These are phyloP conservation scores for Cydia splendana DNA, from an alignment of 1,140 invertebrate species.

Conservation along the genomic window DNA sequence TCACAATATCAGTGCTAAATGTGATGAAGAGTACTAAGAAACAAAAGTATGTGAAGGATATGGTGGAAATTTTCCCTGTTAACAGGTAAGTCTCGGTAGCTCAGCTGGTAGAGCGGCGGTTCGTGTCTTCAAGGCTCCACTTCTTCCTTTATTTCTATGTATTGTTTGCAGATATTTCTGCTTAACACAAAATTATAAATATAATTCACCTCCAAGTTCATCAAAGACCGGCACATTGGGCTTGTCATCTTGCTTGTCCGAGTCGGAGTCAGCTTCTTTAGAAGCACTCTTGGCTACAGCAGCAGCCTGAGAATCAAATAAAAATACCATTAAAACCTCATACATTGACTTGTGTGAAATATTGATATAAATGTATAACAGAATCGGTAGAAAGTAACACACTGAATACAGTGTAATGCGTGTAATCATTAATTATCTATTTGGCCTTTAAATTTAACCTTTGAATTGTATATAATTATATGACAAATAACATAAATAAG, in stretches of 20 bases:
- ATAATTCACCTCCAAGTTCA: conserved; percentile 83
- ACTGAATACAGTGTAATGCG: not conserved
- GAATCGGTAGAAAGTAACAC: not conserved
- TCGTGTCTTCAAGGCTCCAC: no score
- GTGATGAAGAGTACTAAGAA: no score
- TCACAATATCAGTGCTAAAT: no score
- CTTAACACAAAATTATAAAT: conserved; percentile 5
- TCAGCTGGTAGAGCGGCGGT: no score
- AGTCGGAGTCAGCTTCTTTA: conserved; percentile 64
- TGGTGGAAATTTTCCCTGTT: no score
- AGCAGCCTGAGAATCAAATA: conserved; percentile 49
- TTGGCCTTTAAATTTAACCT: not conserved
- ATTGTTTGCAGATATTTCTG: no score
- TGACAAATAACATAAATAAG: no score
- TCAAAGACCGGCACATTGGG: conserved; percentile 80
- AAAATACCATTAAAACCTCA: not conserved
- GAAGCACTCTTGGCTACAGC: conserved; percentile 55
- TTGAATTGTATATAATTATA: not conserved
- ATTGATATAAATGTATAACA: not conserved
- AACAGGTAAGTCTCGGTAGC: no score
- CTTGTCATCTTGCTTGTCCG: conserved; percentile 66
- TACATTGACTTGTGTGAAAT: not conserved
- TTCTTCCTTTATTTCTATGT: no score
- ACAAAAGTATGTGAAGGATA: no score
- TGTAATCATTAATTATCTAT: not conserved